Base-by-base conservation (phyloP, 2,888 invertebrate genomes). In the Drosophila meridiana region DNA sequence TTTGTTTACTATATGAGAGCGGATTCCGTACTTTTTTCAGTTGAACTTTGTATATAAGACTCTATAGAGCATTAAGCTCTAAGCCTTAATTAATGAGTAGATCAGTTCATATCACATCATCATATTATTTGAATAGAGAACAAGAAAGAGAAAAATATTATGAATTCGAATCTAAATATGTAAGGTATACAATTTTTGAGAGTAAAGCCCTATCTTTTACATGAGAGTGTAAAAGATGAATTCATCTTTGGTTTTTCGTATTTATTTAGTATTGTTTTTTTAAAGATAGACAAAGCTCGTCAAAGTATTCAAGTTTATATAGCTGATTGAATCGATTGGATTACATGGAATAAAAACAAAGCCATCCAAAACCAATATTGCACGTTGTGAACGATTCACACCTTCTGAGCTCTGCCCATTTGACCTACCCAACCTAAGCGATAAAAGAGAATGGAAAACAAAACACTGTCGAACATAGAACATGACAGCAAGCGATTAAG, bases 401-500 rank as follows among this genome's bases (percentile, higher is more conserved):
- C 70, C 67, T 58, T 38, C 36, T 62, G 67, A 58, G 34, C 57
- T 50, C 59, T 69, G 55, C 47, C n/a, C 4, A 66, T 59, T 70
- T 72, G 81, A 80, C 60, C 76, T 43, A 50, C 63, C 71, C 71
- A 69, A 32, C 26, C 38, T 38, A 47, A 52, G 30, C 43, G 11
- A 55, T 28, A 40, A 34, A 56, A 43, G n/a, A 60, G 47, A 20
- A 69, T 42, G 26, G 43, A 56, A 66, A 65, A 69, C 45, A 69
- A 60, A 63, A 72, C 45, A 73, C 53, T 60, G 62, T 76, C 57
- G 53, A 62, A 70, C 74, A 61, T 36, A 20, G 73, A 74, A 90
- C 84, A 88, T 81, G 83, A 87, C 78, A 90, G 73, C 55, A 28
- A 45, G 73, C 73, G 87, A 87, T 89, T 85, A 85, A 72, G 66